A percentile compares a stretch with the other conserved stretches of the same genome.
These are phyloP conservation scores for Dryoscopus gambensis DNA, from an alignment of 2,113 vertebrate species.

Conservation along the genomic window DNA sequence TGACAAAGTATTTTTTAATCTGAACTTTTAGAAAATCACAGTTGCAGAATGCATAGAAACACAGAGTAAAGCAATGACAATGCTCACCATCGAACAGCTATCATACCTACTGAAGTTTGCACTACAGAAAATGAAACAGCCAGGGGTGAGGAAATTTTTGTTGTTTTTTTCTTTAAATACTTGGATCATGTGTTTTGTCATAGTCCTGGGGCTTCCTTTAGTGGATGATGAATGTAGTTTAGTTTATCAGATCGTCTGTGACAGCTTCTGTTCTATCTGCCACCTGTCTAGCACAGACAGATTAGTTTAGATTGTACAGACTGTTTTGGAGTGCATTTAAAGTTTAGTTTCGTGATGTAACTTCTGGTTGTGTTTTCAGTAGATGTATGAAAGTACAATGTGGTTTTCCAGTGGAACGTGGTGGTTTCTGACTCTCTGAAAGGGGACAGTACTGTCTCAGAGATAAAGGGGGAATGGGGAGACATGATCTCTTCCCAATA, in stretches of 20 bases:
- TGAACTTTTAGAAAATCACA: constrained; percentile 92
- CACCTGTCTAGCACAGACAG: neutral
- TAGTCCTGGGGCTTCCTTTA: neutral
- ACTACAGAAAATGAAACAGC: constrained; percentile 99
- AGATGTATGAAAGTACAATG: neutral
- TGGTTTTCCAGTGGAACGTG: neutral
- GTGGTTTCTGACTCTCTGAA: neutral
- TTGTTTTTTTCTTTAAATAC: neutral
- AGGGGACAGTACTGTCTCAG: rapidly evolving
- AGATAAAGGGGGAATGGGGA: neutral
- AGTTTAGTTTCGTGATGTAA: neutral
- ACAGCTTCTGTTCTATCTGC: neutral
- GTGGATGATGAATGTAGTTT: neutral
- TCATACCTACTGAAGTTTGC: constrained; percentile 98
- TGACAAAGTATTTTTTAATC: constrained; percentile 53
- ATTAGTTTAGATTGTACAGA: neutral
- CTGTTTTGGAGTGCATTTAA: neutral
- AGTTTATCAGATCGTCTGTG: neutral
- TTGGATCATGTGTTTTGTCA: neutral
- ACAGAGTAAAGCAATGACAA: constrained; percentile 98
- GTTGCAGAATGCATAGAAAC: constrained; percentile 99
- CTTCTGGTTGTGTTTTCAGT: neutral
- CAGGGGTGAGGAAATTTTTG: constrained; percentile 83
- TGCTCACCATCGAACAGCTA: constrained; percentile 95
- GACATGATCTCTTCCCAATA: neutral